Evolutionary conservation across 1,140 invertebrate species (phyloP), one percentile per base, ranked within the genome.

Genomic region (Agrilus planipennis): DNA sequence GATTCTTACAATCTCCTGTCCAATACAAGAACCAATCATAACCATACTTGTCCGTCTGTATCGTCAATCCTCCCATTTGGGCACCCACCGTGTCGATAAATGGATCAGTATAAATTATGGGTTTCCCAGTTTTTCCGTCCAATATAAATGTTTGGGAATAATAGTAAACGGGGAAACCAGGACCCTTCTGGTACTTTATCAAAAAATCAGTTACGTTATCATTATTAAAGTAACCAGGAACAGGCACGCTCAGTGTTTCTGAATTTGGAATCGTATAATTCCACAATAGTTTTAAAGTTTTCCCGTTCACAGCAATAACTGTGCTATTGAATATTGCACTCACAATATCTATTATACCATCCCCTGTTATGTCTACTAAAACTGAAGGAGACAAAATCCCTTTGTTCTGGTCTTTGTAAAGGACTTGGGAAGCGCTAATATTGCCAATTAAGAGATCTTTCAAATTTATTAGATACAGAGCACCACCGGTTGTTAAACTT

Each of bases 171-270:
- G 55, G 46, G 34, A 58, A 52, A 42, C 45, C 46, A 32, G 55
- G 52, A 39, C 55, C 55, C 38, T 46, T 72, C 52, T 84, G 76
- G 54, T 83, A 84, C 51, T 85, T 83, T 0, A 90, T 71, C 61
- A 89, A 70, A 49, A 90, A 84, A 53, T 89, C 86, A 0, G 84
- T 84, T n/a, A 82, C 62, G 42, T 77, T 67, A 56, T 89, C 86
- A 45, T 77, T 72, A 56, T 89, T 84, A 47, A 84, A 90, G 59
- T 78, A 87, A 4, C 81, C 84, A 14, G 82, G 81, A 17, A 83
- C 76, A 21, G 85, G 84, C 45, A 81, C 76, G 52, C 83, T 85
- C 47, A 68, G 69, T 15, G 72, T 67, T 59, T 76, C 70, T 14
- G 72, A 70, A 44, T 70, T 67, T 4, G 73, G 72, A 42, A 84